Percentiles rank a stretch among this genome's conserved stretches.
These are phyloP conservation scores for Heterodera carotae DNA, from an alignment of 1,140 invertebrate species.

Conservation along the genomic window DNA sequence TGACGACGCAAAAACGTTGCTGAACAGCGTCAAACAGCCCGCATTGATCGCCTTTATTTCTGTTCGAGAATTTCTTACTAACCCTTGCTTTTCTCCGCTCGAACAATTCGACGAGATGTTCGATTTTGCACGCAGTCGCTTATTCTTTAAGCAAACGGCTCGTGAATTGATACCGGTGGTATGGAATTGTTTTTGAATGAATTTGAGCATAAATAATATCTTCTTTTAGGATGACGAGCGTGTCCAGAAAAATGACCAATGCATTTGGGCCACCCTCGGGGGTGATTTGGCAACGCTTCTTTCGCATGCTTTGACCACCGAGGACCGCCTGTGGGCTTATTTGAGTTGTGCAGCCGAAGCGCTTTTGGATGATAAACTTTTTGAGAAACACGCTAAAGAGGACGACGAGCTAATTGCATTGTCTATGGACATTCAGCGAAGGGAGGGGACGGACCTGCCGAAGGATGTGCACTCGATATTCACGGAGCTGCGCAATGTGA, in stretches of 20 bases:
- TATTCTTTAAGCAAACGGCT: slow-evolving; percentile 38
- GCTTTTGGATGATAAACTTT: slow-evolving; percentile 33
- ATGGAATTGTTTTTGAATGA: neutral
- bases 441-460: slow-evolving; percentile 24
- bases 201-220: neutral
- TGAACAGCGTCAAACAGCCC: slow-evolving; percentile 32
- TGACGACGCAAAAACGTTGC: slow-evolving; percentile 27
- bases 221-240: slow-evolving; percentile 34
- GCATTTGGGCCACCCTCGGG: slow-evolving; percentile 46
- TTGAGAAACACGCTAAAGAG: slow-evolving; percentile 10
- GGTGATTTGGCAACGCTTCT: slow-evolving; percentile 37
- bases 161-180: slow-evolving; percentile 36
- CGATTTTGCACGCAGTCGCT: slow-evolving; percentile 34
- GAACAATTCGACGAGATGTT: slow-evolving; percentile 32
- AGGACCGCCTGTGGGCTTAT: slow-evolving; percentile 44
- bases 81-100: slow-evolving; percentile 32
- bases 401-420: slow-evolving; percentile 38
- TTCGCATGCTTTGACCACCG: slow-evolving; percentile 29
- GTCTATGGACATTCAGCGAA: slow-evolving; percentile 11
- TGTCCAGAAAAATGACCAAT: slow-evolving; percentile 36
- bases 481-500: slow-evolving; percentile 18
- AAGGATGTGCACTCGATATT: slow-evolving; percentile 27
- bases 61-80: slow-evolving; percentile 42
- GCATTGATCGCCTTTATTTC: slow-evolving; percentile 29
- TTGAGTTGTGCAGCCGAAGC: slow-evolving; percentile 45